Base-by-base conservation (phyloP, 2,113 vertebrate genomes). In the Cryptomyrus ogoouensis region DNA sequence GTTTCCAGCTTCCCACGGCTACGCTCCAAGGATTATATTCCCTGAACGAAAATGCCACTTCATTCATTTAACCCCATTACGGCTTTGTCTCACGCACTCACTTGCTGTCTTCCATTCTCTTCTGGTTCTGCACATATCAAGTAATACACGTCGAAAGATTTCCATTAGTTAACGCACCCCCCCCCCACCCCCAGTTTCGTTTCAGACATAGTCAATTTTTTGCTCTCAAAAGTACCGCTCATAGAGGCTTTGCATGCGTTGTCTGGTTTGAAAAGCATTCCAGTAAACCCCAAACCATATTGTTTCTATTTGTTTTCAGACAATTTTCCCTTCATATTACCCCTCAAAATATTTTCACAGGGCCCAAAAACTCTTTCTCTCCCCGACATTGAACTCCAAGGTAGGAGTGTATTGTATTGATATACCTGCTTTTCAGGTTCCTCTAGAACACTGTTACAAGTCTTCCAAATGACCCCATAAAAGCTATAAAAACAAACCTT, bases 381-480 rank as follows among this genome's bases (percentile, higher is more conserved):
- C 13, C 52, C 58, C 42, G 13, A 42, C 83, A 92, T 89, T 90
- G 77, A 91, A 88, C 85, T 89, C 0, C 52, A 15, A 35, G 24
- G 39, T 47, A n/a, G 83, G 19, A 47, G 88, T 91, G 90, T 89
- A 88, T 89, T 91, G 90, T 89, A 88, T 88, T 87, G 88, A 6
- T 91, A 85, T 91, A 91, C 92, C 89, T 91, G 46, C 31, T n/a
- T 44, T 93, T 94, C 91, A 49, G 95, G 95, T 95, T 95, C 93
- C 95, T 95, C 94, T 19, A 2, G 90, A 89, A 66, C 88, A 88
- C 91, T 91, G 89, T 42, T 89, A 90, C 66, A 66, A 58, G 52
- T 90, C 87, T 74, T 88, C 83, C 90, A 94, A 92, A 93, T 89
- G 88, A 90, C 92, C 90, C 90, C 93, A 94, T 93, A 93, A 91